phyloP scores from a whole-genome alignment of 2,888 invertebrate genomes.

The Hydrotaea cyrtoneurina region DNA sequence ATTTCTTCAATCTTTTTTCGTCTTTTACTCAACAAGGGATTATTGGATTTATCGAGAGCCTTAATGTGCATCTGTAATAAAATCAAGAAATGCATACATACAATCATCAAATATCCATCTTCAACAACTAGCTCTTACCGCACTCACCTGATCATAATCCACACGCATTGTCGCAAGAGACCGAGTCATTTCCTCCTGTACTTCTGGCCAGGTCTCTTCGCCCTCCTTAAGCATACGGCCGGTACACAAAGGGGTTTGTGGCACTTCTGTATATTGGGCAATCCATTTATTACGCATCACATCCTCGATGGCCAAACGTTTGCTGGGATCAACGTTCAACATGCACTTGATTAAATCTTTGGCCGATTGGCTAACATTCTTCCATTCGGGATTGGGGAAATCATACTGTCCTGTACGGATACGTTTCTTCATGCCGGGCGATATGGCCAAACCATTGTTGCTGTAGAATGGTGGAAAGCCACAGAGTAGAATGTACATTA shows the following conservation, averaged over 20 bases:
- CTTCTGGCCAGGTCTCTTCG: conserved; percentile 96
- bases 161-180: conserved; percentile 99
- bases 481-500: conserved; percentile 99
- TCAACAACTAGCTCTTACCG: conserved; percentile 36
- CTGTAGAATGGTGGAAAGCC: conserved; percentile 99
- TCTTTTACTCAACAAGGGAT: conserved; percentile 93
- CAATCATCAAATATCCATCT: no score
- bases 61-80: conserved; percentile 91
- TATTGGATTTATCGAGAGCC: conserved; percentile 94
- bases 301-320: conserved; percentile 93
- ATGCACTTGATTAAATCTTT: conserved; percentile 97
- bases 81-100: neutral
- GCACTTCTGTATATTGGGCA: conserved; percentile 90
- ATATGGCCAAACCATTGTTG: conserved; percentile 97
- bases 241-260: conserved; percentile 96
- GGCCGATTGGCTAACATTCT: conserved; percentile 95
- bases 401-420: conserved; percentile 96
- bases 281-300: conserved; percentile 95
- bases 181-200: conserved; percentile 99
- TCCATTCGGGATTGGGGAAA: conserved; percentile 98
- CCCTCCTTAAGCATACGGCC: conserved; percentile 93
- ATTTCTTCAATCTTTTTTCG: conserved; percentile 82
- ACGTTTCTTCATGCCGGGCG: conserved; percentile 98
- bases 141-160: conserved; percentile 92
- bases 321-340: conserved; percentile 95